Evolutionary conservation across 2,888 invertebrate species (phyloP).

Genomic region (Parthenolecanium corni): DNA sequence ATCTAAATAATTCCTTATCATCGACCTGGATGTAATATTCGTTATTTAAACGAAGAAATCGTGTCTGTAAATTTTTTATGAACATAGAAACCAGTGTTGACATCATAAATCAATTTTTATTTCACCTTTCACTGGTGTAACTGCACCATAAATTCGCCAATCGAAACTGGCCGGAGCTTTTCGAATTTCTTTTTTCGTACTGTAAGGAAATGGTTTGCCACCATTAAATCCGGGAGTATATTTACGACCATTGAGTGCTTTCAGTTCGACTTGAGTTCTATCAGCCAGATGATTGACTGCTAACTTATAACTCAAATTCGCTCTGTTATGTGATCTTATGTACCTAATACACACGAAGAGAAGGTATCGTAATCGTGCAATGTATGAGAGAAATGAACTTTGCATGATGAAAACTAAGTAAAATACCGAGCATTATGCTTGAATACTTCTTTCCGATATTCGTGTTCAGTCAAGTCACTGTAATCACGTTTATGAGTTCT

Average conservation of each 20-base stretch:
- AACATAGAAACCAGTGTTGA: background rate
- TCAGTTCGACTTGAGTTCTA: constrained; percentile 61
- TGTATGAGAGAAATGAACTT: background rate
- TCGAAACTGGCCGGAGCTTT: constrained; percentile 61
- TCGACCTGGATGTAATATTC: too few relatives aligned
- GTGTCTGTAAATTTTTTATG: too few relatives aligned
- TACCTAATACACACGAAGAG: constrained; percentile 42
- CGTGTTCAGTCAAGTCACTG: constrained; percentile 51
- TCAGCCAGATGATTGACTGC: constrained; percentile 82
- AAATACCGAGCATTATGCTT: constrained; percentile 68
- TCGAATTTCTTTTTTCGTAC: constrained; percentile 42
- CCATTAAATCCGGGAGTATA: constrained; percentile 53
- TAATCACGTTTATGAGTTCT: constrained; percentile 60
- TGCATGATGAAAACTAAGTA: background rate
- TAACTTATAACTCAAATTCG: constrained; percentile 57
- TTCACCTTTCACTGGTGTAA: constrained; percentile 81
- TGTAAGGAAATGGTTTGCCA: constrained; percentile 68
- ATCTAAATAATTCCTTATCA: too few relatives aligned
- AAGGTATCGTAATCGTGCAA: constrained; percentile 42
- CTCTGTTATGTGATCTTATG: constrained; percentile 71
- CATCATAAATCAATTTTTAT: background rate
- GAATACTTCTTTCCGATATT: constrained; percentile 61
- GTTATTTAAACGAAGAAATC: too few relatives aligned
- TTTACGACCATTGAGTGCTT: constrained; percentile 57
- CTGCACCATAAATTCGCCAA: constrained; percentile 86